Base-by-base conservation (phyloP, 30 jellyfish, hydroid and myxozoan species). In the Aurelia aurita complex sp. Pacific region DNA sequence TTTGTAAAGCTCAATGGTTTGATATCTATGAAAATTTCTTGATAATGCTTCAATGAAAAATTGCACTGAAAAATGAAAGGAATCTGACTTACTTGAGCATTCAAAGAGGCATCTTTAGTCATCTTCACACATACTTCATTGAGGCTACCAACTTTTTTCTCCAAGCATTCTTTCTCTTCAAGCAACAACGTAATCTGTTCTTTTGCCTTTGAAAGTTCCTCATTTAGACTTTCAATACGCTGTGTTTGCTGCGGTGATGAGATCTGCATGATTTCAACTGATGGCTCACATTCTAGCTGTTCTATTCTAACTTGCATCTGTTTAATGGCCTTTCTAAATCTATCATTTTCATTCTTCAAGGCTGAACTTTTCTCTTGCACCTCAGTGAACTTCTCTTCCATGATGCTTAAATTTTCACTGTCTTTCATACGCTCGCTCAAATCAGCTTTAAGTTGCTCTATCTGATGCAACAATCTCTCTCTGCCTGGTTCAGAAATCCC, bases 251-350 rank as follows among this genome's bases (percentile, higher is more conserved):
- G 77, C 2, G 90, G 82, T 5, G 87, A 71, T 14, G 90, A 68
- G 35, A 87, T 67, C 55, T 87, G 91, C 88, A 87, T 74, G 29
- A 87, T 50, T 66, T 87, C 96, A 29, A 87, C 96, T 15, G 96
- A 87, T 60, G 96, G 96, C 70, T 87, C 88, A 33, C 38, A 38
- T 69, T 87, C 96, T 16, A 87, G 87, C 61, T 68, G 89, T 15
- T 87, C 96, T 23, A 87, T 79, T 54, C 36, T 70, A 29, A 59
- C 76, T 52, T 77, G 94, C 73, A 38, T 52, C 67, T 29, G 69
- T 29, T 59, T 54, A 0, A 73, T 66, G 32, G n/a, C 12, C 32
- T 74, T 73, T 51, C 75, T 85, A 13, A 69, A 23, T 74, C 53
- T 73, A n/a, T 74, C 86, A 19, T 55, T 85, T 38, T 73, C 79